Evolutionary conservation across 2,113 vertebrate species (phyloP).

Genomic region (Lonchura striata): DNA sequence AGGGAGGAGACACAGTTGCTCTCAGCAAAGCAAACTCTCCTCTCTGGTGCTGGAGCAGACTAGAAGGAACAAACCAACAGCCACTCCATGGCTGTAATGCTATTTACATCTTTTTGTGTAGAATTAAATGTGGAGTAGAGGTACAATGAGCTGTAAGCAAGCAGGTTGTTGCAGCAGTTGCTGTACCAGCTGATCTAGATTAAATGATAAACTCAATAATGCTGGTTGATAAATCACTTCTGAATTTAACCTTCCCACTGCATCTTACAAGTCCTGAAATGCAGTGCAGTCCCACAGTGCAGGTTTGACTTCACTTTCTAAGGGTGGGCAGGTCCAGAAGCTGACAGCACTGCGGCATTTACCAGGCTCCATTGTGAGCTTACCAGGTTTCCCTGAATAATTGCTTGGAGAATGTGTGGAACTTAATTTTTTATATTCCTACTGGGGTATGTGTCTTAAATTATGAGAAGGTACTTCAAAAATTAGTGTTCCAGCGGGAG

Average conservation of each 20-base stretch:
- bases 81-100: neutral
- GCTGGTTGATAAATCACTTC: neutral
- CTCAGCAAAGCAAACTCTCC: neutral
- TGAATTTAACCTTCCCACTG: neutral
- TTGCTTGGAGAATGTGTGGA: accelerated
- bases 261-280: neutral
- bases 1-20: neutral
- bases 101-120: neutral
- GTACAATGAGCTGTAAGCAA: neutral
- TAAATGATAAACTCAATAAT: neutral
- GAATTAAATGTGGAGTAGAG: neutral
- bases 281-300: too few species aligned
- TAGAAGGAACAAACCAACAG: neutral
- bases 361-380: neutral
- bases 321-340: neutral
- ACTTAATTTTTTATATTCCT: neutral
- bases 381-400: neutral
- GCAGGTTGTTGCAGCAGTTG: neutral
- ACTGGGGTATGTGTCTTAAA: neutral
- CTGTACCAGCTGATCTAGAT: neutral
- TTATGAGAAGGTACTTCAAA: neutral
- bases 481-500: neutral
- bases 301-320: neutral
- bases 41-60: neutral
- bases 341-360: neutral